Base-by-base conservation (phyloP, 2,113 vertebrate species). In the Hemibates koningsi region DNA sequence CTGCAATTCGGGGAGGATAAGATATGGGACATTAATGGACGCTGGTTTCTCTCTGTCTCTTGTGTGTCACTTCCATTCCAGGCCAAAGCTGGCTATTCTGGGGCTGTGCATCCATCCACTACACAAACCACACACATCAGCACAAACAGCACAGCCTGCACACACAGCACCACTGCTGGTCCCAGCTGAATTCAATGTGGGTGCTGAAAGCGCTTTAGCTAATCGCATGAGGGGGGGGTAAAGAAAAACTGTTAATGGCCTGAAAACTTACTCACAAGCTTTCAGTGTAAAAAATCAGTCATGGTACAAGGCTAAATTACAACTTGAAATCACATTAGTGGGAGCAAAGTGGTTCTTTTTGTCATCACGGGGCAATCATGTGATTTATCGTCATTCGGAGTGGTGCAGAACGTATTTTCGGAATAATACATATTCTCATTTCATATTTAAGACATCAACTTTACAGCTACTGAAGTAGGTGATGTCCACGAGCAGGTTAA, bases 121-220 rank as follows among this genome's bases (percentile, higher is more conserved):
- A 36, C 53, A 87, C 91, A 93, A 95, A 95, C 92, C 91, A 91
- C 92, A 94, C 91, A 92, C 84, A 94, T 93, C 93, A 94, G 94
- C 93, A 92, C 61, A 41, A 82, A 85, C 88, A 78, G 80, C 50
- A 9, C 86, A 87, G 88, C 68, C 80, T 83, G 92, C 92, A 88
- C 87, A 89, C 84, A 80, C 81, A 86, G 80, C 90, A 80, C 53
- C 86, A 78, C 38, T 61, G 89, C 21, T 12, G 7, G 68, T 82
- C 90, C 84, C 90, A 61, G 85, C 78, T 63, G 90, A 89, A 76
- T 83, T 86, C 53, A 83, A 84, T 53, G 80, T 80, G 89, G 90
- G 84, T 59, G 45, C 80, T 79, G 80, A 88, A 92, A 90, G 91
- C 80, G 85, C 79, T 88, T 90, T 91, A 9, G 32, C 87, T 90